Base-by-base conservation (phyloP, 2,888 invertebrate species). In the Hypsopygia costalis region DNA sequence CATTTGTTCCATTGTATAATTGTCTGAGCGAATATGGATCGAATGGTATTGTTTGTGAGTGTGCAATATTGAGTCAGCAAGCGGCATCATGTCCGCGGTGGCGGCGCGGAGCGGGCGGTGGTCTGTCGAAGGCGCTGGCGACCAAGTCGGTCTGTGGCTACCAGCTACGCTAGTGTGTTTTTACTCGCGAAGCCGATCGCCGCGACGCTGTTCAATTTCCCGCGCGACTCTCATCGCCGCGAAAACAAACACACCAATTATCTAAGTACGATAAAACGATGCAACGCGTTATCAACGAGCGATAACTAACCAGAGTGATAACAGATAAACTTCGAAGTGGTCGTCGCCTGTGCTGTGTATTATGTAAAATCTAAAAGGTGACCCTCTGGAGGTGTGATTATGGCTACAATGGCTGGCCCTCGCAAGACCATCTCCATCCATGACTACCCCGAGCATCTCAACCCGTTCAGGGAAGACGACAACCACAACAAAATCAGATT, bases 361-460 rank as follows among this genome's bases (percentile, higher is more conserved):
- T 88, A 88, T 87, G 86, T 87, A 85, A 87, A 69, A 47, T 52
- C 43, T 55, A 54, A 64, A 64, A 63, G 64, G 69, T 65, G 58
- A 63, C 62, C 69, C 55, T 52, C 56, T 62, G 56, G 52, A 64
- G 47, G 47, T 52, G 57, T 51, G 64, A 78, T 58, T 55, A 85
- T 88, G 86, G 75, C 82, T 48, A 59, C 80, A 43, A 74, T 76
- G 74, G 79, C 86, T 48, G 75, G 69, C 50, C 65, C 83, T 41
- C 85, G 90, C 55, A 90, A 90, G 69, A 75, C 86, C 28, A 55
- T 86, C 51, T 92, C 93, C 35, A 90, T 93, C 57, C 90, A 92
- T 69, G 91, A 94, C 71, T 94, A 94, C 73, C 94, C 94, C 33
- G 94, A 94, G 64, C 93, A 94, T 70, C 83, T 94, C 49, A 94